A percentile compares a stretch with the other conserved stretches of the same genome.
phyloP scores from a whole-genome alignment of 2,113 vertebrate species.

The Nycticebus coucang region DNA sequence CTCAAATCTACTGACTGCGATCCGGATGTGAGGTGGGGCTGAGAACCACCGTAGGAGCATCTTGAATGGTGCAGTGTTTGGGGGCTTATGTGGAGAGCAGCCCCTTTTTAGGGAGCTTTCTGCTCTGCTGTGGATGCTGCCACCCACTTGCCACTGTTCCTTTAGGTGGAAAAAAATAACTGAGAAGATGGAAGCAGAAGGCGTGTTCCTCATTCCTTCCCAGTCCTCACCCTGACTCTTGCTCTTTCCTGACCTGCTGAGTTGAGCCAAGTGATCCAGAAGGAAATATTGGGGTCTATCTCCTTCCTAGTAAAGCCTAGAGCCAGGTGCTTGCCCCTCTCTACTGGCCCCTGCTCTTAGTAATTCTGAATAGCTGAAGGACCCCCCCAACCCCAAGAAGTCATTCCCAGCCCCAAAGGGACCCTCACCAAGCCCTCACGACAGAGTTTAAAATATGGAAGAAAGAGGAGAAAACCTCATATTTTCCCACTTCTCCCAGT shows the following conservation, averaged over 20 bases:
- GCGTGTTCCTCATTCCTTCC: rapidly evolving
- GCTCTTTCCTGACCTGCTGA: neutral
- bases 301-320: neutral
- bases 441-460: neutral
- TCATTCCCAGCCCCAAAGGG: neutral
- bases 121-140: neutral
- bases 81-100: neutral
- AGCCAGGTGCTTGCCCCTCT: neutral
- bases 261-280: neutral
- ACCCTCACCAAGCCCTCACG: neutral
- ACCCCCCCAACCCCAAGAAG: neutral
- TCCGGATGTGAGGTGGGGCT: rapidly evolving
- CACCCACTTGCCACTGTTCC: neutral
- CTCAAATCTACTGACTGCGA: neutral
- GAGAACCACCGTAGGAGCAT: too few species aligned
- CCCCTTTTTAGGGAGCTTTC: neutral
- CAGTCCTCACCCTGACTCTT: neutral
- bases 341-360: neutral
- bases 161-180: neutral
- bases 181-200: neutral
- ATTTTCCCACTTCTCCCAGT: neutral
- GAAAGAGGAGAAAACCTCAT: neutral
- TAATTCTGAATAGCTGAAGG: neutral
- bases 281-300: neutral
- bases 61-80: too few species aligned